A percentile compares a stretch with the other conserved stretches of the same genome.
Evolutionary conservation across 2,888 invertebrate species (phyloP).

Genomic region (Lasioglossum villosulum): DNA sequence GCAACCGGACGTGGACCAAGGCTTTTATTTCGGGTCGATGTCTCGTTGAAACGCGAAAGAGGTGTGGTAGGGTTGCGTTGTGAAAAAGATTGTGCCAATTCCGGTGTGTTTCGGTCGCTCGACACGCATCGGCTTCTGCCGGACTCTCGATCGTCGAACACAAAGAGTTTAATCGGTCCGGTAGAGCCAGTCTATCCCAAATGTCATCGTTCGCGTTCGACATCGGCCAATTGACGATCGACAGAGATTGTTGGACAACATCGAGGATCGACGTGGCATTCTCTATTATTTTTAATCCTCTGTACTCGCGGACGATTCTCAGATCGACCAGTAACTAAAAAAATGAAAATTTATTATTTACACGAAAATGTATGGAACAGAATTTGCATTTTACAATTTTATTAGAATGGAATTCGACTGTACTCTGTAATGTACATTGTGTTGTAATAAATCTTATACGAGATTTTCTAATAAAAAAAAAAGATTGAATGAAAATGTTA

Average conservation of each 20-base stretch:
- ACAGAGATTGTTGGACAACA: no score
- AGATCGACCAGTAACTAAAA: no score
- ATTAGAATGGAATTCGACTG: neutral
- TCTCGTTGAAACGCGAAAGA: conserved; percentile 37
- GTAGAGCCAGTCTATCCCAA: neutral
- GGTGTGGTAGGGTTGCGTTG: conserved; percentile 4
- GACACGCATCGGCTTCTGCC: neutral
- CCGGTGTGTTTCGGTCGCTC: conserved; percentile 1
- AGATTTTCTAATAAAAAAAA: no score
- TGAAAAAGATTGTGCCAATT: conserved; percentile 44
- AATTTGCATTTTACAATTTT: neutral
- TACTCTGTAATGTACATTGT: no score
- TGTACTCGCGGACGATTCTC: no score
- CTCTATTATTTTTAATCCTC: no score
- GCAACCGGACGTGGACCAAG: conserved; percentile 17
- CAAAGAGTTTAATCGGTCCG: neutral
- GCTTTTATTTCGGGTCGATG: conserved; percentile 54
- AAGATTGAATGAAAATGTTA: no score
- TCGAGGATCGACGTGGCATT: no score
- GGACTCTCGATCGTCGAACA: neutral
- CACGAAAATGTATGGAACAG: no score
- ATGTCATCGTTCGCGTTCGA: neutral
- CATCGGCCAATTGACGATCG: neutral
- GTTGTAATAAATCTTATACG: no score
- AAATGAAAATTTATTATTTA: no score